These are phyloP conservation scores for Craterocephalus amniculus DNA, from an alignment of 2,797 vertebrate genomes.

Conservation along the genomic window DNA sequence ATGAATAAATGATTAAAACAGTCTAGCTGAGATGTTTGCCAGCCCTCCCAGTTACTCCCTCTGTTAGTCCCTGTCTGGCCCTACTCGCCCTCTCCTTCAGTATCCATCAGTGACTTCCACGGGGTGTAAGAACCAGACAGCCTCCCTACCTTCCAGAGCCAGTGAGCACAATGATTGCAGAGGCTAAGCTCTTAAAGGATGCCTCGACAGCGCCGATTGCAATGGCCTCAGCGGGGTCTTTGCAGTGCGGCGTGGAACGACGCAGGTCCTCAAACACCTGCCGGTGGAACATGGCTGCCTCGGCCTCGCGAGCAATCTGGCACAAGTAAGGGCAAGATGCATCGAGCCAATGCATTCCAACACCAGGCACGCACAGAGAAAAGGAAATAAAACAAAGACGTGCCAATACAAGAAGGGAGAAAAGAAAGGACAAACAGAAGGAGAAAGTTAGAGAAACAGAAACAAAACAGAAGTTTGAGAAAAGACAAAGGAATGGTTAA, in stretches of 20 bases:
- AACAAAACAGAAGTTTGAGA: background rate
- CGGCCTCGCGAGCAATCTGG: constrained; percentile 98
- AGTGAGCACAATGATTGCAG: constrained; percentile 96
- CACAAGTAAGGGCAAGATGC: constrained; percentile 73
- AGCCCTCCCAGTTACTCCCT: constrained; percentile 43
- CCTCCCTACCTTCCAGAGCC: constrained; percentile 97
- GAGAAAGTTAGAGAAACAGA: constrained; percentile 25
- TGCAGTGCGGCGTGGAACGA: constrained; percentile 86
- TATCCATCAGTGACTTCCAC: constrained; percentile 12
- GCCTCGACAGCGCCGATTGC: constrained; percentile 96
- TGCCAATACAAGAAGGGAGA: background rate
- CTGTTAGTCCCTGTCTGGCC: constrained; percentile 72
- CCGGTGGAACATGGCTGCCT: constrained; percentile 98
- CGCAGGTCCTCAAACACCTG: constrained; percentile 99
- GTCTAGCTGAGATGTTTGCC: constrained; percentile 39
- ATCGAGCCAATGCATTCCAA: constrained; percentile 55
- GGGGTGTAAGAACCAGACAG: constrained; percentile 27
- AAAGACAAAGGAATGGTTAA: background rate
- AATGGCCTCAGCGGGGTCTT: constrained; percentile 93
- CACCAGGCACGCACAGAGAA: constrained; percentile 34
- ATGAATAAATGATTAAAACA: constrained; percentile 8
- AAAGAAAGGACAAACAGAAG: constrained; percentile 15
- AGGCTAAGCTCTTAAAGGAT: constrained; percentile 96
- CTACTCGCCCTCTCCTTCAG: constrained; percentile 62
- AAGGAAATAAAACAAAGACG: constrained; percentile 6